Base-by-base conservation (phyloP, 2,113 vertebrate species). In the Shinisaurus crocodilurus region DNA sequence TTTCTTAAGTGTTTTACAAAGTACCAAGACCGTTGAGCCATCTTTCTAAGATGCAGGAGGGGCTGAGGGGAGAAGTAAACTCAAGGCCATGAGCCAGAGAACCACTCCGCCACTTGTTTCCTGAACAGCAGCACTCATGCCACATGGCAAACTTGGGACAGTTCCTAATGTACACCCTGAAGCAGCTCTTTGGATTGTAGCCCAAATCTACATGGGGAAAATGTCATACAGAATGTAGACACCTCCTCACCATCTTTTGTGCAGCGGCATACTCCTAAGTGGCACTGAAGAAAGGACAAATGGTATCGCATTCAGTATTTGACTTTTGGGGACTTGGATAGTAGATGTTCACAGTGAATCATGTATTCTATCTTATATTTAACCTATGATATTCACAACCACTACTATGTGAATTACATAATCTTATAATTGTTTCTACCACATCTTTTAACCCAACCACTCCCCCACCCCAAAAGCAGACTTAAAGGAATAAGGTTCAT, bases 21-120 rank as follows among this genome's bases (percentile, higher is more conserved):
- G 72, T 94, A 87, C 48, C 63, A 69, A 15, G 88, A 93, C 40
- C 45, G 3, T 70, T 25, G 25, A 67, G 16, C 9, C 60, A 70
- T 34, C 69, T 70, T 70, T 70, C 18, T 29, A 37, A 74, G 9
- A 74, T 37, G 72, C 9, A 70, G 3, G 8, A 34, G 32, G 8
- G 67, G 5, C 25, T 5, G 67, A 29, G 67, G 16, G 5, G 23
- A 16, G 57, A 60, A 60, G 5, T 23, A 34, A 76, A 76, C 6
- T 43, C 16, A 76, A 76, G 74, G 6, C 23, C 15, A 18, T n/a
- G 34, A 75, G 37, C 16, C 15, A 70, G 32, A 70, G 69, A 34
- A 34, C 10, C 57, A 60, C 57, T 15, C 57, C 8, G 57, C 57
- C 57, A 60, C 13, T n/a, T 70, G 27, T 34, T 70, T 32, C 69